These are phyloP conservation scores for Ophioninae sp. DNA, from an alignment of 2,888 invertebrate species.

Conservation along the genomic window DNA sequence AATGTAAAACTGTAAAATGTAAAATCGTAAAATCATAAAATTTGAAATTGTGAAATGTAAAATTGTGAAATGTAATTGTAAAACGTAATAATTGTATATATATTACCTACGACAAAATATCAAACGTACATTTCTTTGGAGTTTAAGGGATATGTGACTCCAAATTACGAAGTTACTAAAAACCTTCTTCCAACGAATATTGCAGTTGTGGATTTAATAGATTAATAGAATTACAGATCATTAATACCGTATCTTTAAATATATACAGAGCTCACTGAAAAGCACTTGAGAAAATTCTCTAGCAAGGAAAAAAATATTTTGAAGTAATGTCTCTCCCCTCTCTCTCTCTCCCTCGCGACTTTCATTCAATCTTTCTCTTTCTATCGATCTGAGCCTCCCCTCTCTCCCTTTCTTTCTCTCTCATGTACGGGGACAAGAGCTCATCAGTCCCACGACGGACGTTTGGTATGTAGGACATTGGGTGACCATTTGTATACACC, in stretches of 20 bases:
- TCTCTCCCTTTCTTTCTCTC: slow-evolving; percentile 15
- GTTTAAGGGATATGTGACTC: too few relatives aligned
- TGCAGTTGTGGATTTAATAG: background rate
- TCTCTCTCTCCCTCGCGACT: background rate
- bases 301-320: too few relatives aligned
- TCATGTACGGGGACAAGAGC: slow-evolving; percentile 26
- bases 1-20: too few relatives aligned
- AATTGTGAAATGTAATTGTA: too few relatives aligned
- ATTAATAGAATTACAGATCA: slow-evolving; percentile 7
- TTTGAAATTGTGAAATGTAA: too few relatives aligned
- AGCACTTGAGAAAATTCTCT: slow-evolving; percentile 37
- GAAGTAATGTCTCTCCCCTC: background rate
- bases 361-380: background rate
- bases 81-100: too few relatives aligned
- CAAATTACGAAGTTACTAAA: background rate
- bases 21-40: too few relatives aligned
- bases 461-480: slow-evolving; percentile 77
- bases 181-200: background rate
- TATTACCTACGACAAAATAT: too few relatives aligned
- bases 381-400: background rate
- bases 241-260: slow-evolving; percentile 43
- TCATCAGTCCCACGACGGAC: slow-evolving; percentile 39
- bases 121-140: too few relatives aligned
- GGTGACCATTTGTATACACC: slow-evolving; percentile 78
- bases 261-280: slow-evolving; percentile 14